Evolutionary conservation across 2,113 vertebrate genomes (phyloP), one percentile per base, ranked within the genome.

Genomic region (Chlamydotis undulata): DNA sequence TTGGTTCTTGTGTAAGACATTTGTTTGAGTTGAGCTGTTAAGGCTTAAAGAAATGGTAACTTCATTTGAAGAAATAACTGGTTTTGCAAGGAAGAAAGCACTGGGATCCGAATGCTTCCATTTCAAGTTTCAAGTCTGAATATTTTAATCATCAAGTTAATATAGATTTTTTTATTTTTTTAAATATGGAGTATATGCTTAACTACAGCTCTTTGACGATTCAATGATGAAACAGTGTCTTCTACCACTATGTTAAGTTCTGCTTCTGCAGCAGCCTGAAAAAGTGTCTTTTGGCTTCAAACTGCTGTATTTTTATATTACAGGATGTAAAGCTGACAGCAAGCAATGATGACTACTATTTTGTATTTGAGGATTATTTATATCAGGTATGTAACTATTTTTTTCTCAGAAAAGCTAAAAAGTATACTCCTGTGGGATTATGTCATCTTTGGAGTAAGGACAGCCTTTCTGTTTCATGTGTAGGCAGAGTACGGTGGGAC

Each of bases 351-450:
- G 99, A 99, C 97, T 99, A 99, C 96, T 99, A 99, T 98, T 99
- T 99, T 98, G 99, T 99, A 79, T 99, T 99, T 98, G 99, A 99
- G 97, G 99, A 99, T 96, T 99, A 99, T 97, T 98, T 99, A 84
- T 99, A 99, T 98, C 99, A 99, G 98, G 99, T 99, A 96, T 87
- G 98, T 97, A 56, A 70, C 49, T 82, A 6, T 8, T 60, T 85
- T 85, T 78, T 37, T 7, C 19, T 59, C 89, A 57, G 56, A 84
- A 96, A 95, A 76, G 26, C n/a, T 91, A 45, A 83, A 31, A 64
- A 61, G 26, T 64, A 8, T 31, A 43, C n/a, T 95, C 61, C 37
- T 89, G 80, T 94, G 74, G 59, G 11, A 22, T 68, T 89, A 4
- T 67, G 43, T 15, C 3, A 7, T 59, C 8, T 75, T 78, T 67